These are phyloP conservation scores for Deroptyus accipitrinus DNA, from an alignment of 2,113 vertebrate species.

Conservation along the genomic window DNA sequence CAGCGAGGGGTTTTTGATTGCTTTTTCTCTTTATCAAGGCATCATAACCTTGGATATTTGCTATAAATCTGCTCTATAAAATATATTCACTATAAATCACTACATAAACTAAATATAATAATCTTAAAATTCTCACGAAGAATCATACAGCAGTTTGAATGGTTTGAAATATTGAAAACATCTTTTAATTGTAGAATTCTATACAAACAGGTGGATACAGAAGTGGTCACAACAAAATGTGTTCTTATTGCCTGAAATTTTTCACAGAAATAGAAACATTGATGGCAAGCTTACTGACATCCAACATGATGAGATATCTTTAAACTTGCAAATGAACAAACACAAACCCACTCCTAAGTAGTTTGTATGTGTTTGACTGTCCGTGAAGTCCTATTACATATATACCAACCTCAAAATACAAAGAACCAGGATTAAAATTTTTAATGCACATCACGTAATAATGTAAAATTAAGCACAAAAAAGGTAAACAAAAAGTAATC, in stretches of 20 bases:
- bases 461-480: constrained; percentile 61
- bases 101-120: background rate
- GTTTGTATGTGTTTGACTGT: constrained; percentile 37
- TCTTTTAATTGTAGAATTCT: constrained; percentile 80
- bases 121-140: background rate
- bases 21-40: background rate
- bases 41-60: background rate
- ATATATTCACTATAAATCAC: background rate
- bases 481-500: constrained; percentile 13
- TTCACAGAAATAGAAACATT: constrained; percentile 69
- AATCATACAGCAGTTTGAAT: background rate
- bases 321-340: constrained; percentile 65
- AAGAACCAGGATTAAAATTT: constrained; percentile 58
- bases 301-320: constrained; percentile 64
- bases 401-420: constrained; percentile 51
- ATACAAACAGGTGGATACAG: constrained; percentile 80
- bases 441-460: constrained; percentile 58
- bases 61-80: background rate
- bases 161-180: constrained; percentile 75
- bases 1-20: background rate
- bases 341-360: constrained; percentile 19
- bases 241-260: constrained; percentile 76
- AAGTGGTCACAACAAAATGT: constrained; percentile 73
- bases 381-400: constrained; percentile 41
- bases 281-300: constrained; percentile 62